These are phyloP conservation scores for Hydrozoanthus tunicans DNA, from an alignment of 64 coral and sea anemone species.

Conservation along the genomic window DNA sequence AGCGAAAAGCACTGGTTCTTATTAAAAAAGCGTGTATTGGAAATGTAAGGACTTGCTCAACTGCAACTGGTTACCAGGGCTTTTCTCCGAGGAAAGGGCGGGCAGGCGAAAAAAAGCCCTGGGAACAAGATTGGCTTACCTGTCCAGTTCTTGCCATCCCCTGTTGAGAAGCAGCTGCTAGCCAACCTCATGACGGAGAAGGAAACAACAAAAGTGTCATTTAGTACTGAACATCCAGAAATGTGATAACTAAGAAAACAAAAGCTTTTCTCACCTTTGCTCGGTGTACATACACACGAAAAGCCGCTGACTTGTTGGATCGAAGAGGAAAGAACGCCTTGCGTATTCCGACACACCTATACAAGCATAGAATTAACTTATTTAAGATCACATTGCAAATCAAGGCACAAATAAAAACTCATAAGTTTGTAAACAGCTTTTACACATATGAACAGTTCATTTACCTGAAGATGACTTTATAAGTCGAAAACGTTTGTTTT, in stretches of 20 bases:
- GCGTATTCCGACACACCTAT: slow-evolving; percentile 63
- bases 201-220: neutral
- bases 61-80: neutral
- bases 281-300: slow-evolving; percentile 75
- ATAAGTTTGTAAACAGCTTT: too few relatives aligned
- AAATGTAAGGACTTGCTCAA: neutral
- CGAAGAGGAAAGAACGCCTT: slow-evolving; percentile 60
- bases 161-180: slow-evolving; percentile 78
- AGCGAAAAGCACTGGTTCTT: too few relatives aligned
- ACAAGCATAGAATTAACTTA: neutral
- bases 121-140: slow-evolving; percentile 8
- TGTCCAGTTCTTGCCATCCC: slow-evolving; percentile 76
- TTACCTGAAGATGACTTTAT: too few relatives aligned
- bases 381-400: neutral
- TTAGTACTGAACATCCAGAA: neutral
- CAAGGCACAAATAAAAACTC: too few relatives aligned
- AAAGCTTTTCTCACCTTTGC: slow-evolving; percentile 39
- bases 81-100: neutral
- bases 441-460: too few relatives aligned
- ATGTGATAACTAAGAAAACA: neutral
- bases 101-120: neutral
- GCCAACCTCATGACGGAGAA: slow-evolving; percentile 48
- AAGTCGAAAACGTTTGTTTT: too few relatives aligned
- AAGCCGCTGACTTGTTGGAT: slow-evolving; percentile 45
- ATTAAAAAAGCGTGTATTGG: too few relatives aligned